Conservation (phyloP, 2,888 invertebrate species). For the Camponotus fellah region DNA sequence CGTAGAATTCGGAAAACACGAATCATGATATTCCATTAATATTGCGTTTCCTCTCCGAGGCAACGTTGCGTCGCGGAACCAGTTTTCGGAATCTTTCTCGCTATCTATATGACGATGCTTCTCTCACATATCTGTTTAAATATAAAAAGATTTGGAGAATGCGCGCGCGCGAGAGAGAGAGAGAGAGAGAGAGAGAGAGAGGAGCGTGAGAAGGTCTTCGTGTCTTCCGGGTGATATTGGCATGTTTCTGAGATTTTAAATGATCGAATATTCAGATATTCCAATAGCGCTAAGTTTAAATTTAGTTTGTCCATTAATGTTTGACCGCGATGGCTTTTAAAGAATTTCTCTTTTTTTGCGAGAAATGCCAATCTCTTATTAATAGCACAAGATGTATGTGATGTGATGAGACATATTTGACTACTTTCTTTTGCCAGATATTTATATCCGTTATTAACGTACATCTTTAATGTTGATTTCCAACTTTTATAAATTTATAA, state of each 20-base stretch:
- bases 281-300: constrained; percentile 19
- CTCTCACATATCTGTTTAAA: constrained; percentile 12
- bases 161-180: too few species aligned
- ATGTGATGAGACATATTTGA: neutral
- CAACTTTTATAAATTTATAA: neutral
- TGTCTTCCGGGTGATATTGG: neutral
- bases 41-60: constrained; percentile 2
- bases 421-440: neutral
- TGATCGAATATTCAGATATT: constrained; percentile 38
- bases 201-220: constrained; percentile 6
- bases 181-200: neutral
- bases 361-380: constrained; percentile 11
- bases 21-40: constrained; percentile 30
- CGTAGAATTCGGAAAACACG: constrained; percentile 44
- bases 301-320: constrained; percentile 32
- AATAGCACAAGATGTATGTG: neutral
- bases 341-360: neutral
- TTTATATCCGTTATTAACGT: neutral
- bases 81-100: constrained; percentile 4
- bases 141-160: constrained; percentile 16
- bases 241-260: neutral
- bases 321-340: constrained; percentile 5
- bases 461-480: neutral
- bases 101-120: neutral
- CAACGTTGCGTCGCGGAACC: constrained; percentile 1